Evolutionary conservation across 2,113 vertebrate genomes (phyloP).

Genomic region (Pelecanoides urinatrix): DNA sequence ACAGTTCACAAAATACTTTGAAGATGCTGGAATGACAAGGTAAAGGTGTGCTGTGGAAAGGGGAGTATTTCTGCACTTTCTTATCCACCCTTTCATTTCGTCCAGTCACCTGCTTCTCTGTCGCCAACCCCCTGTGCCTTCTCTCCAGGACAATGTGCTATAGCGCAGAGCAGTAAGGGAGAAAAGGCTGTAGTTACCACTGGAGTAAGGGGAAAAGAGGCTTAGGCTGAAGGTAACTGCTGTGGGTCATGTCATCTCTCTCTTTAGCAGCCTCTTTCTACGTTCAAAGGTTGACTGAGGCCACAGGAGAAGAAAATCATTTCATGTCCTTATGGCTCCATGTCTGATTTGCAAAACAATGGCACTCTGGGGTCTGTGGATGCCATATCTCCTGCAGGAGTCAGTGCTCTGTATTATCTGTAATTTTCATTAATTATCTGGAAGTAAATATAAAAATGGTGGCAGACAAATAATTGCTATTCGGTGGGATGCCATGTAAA

Average conservation of each 20-base stretch:
- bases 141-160: not conserved
- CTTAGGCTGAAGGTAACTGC: not conserved
- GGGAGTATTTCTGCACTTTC: not conserved
- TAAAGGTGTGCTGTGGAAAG: not conserved
- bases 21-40: not conserved
- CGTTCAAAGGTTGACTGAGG: not conserved
- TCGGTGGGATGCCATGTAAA: not conserved
- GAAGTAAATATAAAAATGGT: not conserved
- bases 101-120: not conserved
- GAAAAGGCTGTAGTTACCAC: not conserved
- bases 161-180: not conserved
- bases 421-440: not conserved
- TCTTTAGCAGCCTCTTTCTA: not conserved
- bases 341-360: not conserved
- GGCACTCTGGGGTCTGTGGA: not conserved
- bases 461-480: not conserved
- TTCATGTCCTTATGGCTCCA: not conserved
- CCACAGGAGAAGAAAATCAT: not conserved
- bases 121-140: not conserved
- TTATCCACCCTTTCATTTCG: not conserved
- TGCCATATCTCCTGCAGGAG: not conserved
- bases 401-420: not conserved
- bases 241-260: not conserved
- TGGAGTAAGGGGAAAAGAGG: not conserved
- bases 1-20: not conserved